Evolutionary conservation across 2,888 invertebrate genomes (phyloP).

Genomic region (Minunthozetes semirufus): DNA sequence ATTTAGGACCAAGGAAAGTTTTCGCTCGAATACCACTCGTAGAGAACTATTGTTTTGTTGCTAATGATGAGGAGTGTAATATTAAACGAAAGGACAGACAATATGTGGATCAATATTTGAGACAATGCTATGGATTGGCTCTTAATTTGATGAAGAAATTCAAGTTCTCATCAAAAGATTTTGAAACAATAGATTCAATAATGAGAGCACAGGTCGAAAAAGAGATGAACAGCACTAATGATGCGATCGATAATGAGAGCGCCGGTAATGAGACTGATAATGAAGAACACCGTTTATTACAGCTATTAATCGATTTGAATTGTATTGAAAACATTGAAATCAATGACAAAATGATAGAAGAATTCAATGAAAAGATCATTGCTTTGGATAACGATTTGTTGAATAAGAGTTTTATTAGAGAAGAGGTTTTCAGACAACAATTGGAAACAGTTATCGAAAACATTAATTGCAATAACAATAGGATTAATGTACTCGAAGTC

Average conservation of each 20-base stretch:
- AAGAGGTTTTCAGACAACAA: constrained; percentile 23
- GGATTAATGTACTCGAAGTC: constrained; percentile 23
- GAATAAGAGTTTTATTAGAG: constrained; percentile 9
- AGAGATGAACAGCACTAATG: not conserved
- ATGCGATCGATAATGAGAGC: not conserved
- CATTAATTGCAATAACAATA: not conserved
- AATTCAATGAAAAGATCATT: not conserved
- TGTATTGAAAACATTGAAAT: not conserved
- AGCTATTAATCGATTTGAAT: not conserved
- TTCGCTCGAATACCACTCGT: not conserved
- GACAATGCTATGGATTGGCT: not conserved
- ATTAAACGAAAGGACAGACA: not conserved
- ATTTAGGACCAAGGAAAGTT: constrained; percentile 45
- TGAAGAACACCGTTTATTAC: not conserved
- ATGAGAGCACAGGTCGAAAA: not conserved
- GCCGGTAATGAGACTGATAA: not conserved
- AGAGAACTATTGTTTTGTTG: constrained; percentile 22
- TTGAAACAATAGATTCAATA: not conserved
- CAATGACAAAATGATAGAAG: not conserved
- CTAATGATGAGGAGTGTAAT: not conserved
- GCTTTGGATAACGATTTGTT: constrained; percentile 23
- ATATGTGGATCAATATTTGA: not conserved
- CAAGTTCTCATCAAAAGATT: not conserved
- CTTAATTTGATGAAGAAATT: not conserved
- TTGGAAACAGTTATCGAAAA: constrained; percentile 33